A percentile compares a stretch with the other conserved stretches of the same genome.
phyloP scores from a whole-genome alignment of 2,888 invertebrate genomes.

The Automeris io region DNA sequence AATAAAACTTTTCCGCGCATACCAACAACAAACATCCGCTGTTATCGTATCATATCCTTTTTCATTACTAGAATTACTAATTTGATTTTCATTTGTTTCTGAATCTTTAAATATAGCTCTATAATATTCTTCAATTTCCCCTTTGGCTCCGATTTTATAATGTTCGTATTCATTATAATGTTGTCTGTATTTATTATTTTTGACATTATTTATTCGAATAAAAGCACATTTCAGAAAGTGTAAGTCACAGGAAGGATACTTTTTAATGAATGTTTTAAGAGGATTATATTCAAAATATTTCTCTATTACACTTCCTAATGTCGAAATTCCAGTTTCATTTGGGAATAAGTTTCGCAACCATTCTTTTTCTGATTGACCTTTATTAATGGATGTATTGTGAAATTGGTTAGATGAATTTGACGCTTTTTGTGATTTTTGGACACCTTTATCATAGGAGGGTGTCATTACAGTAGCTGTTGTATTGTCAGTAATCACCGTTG shows the following conservation, averaged over 20 bases:
- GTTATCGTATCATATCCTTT: neutral
- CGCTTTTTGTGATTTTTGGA: neutral
- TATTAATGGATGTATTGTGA: neutral
- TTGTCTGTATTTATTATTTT: neutral
- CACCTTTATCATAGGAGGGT: too few species aligned
- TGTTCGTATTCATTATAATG: constrained; percentile 10
- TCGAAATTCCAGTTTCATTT: neutral
- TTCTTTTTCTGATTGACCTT: neutral
- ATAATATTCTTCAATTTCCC: constrained; percentile 12
- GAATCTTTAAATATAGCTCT: neutral
- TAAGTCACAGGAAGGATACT: neutral
- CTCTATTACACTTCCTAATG: neutral
- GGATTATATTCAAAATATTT: neutral
- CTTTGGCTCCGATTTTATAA: constrained; percentile 21
- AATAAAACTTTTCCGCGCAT: constrained; percentile 21
- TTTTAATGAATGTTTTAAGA: neutral
- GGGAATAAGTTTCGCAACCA: neutral
- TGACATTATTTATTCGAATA: neutral
- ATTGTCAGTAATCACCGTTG: too few species aligned
- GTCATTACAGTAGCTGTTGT: too few species aligned
- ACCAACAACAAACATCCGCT: constrained; percentile 28
- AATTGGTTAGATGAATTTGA: too few species aligned
- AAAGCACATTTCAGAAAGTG: neutral
- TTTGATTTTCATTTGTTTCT: neutral
- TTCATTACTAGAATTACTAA: constrained; percentile 5